These are phyloP conservation scores for Microtus pennsylvanicus DNA, from an alignment of 2,113 vertebrate genomes.

Conservation along the genomic window DNA sequence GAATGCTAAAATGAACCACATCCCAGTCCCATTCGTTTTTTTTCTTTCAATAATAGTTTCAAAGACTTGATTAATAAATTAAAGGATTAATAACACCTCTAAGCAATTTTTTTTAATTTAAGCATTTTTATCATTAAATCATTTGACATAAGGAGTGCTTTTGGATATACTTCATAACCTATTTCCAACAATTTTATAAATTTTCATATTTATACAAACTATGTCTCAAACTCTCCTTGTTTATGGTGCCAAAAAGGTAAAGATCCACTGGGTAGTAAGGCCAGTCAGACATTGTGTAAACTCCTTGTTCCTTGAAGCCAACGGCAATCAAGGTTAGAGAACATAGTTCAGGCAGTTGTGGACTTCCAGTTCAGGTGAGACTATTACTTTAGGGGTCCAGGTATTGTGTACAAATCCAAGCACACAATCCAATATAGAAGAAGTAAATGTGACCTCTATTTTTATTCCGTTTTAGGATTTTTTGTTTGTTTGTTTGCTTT, in stretches of 20 bases:
- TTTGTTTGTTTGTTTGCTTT: background rate
- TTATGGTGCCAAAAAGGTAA: constrained; percentile 14
- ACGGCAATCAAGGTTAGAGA: background rate
- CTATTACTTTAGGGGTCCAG: background rate
- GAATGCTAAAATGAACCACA: background rate
- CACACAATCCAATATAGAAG: background rate
- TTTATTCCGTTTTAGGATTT: background rate
- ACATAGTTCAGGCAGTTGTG: background rate
- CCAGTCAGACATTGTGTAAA: background rate
- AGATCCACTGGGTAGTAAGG: background rate
- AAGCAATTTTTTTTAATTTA: constrained; percentile 22
- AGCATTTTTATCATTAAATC: background rate
- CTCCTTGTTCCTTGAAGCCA: too few relatives aligned
- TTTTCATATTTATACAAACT: constrained; percentile 43
- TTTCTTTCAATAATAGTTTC: background rate
- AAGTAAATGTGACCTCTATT: background rate
- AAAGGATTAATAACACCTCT: background rate
- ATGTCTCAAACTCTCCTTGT: background rate
- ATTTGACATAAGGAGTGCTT: background rate
- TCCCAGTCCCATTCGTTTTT: background rate
- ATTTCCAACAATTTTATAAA: background rate
- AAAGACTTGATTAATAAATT: background rate
- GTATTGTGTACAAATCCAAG: background rate
- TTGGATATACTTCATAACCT: background rate
- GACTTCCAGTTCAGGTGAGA: background rate